Base-by-base conservation (phyloP, 2,888 invertebrate species). In the Euspilapteryx auroguttella region DNA sequence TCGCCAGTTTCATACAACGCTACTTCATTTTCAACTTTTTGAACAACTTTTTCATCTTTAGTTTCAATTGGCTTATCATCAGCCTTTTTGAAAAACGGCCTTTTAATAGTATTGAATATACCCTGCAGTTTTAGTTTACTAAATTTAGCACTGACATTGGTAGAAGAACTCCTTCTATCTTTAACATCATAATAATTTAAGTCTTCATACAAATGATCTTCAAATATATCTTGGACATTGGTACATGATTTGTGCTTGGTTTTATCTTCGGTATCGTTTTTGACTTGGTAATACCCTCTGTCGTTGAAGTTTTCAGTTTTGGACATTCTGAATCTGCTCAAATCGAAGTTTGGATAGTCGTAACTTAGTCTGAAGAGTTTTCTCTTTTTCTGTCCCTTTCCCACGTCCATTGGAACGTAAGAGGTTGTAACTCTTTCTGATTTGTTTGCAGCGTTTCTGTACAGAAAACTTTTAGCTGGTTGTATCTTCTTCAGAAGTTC, bases 201-300 rank as follows among this genome's bases (percentile, higher is more conserved):
- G 31, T 73, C 75, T 52, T 75, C 75, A 27, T 73, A 75, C 21
- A 73, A 57, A 41, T 75, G 75, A 24, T 75, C 75, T 28, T 71
- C 73, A 2, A 52, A 35, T 15, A 45, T 22, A 32, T 64, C 62
- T 32, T 66, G 62, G 10, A 55, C 35, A 8, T 52, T 44, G 3
- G 58, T 45, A 22, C 66, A 32, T 10, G 68, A 57, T 40, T 57
- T 69, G 30, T 65, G 66, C 42, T 65, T 69, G 2, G 52, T 43
- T 40, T 46, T 56, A 1, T 42, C 32, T 23, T 64, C 69, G n/a
- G 46, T 37, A 29, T 52, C 59, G 27, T 45, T 63, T 37, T 68
- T 68, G 30, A 73, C 55, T 0, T 59, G 54, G 41, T 73, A 75
- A 24, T 75, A 75, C 0, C 71, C 71, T 50, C 63, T 50, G 14